Percentiles rank a stretch among this genome's conserved stretches.
Conservation (phyloP, 2,888 invertebrate genomes). For the Pristionchus mayeri region DNA sequence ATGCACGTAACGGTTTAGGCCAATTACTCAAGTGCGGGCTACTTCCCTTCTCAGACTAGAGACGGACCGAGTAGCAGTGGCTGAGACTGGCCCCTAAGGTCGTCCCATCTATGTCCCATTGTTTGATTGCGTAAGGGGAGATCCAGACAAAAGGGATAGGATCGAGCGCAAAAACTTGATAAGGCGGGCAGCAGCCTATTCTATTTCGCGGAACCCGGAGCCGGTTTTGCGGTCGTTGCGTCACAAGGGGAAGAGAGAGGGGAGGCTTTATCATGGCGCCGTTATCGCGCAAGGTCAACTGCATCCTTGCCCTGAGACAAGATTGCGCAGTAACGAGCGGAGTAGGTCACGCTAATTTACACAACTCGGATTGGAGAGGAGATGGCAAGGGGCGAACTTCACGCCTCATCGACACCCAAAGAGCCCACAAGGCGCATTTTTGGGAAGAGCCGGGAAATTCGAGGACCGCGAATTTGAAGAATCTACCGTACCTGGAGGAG, state of each 20-base stretch:
- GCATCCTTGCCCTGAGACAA: background rate
- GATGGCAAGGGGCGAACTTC: constrained; percentile 1
- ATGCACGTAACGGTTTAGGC: constrained; percentile 7
- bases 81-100: too few species aligned
- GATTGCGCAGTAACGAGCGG: background rate
- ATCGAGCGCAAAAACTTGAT: constrained; percentile 33
- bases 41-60: background rate
- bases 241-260: constrained; percentile 16
- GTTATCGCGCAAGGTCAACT: constrained; percentile 17
- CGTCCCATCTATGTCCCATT: constrained; percentile 4
- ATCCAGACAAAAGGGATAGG: background rate
- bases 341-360: constrained; percentile 19
- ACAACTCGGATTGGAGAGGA: background rate
- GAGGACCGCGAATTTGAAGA: too few species aligned
- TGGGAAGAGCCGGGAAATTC: background rate
- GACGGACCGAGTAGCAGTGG: background rate
- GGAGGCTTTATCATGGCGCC: background rate
- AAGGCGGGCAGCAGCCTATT: too few species aligned
- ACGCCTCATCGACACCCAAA: background rate
- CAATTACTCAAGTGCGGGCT: background rate
- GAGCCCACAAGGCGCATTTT: background rate
- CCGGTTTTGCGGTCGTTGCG: constrained; percentile 30
- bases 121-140: background rate
- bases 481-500: constrained; percentile 42
- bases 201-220: background rate